These are phyloP conservation scores for Epiperipatus broadwayi DNA, from an alignment of 2,888 invertebrate species.

Conservation along the genomic window DNA sequence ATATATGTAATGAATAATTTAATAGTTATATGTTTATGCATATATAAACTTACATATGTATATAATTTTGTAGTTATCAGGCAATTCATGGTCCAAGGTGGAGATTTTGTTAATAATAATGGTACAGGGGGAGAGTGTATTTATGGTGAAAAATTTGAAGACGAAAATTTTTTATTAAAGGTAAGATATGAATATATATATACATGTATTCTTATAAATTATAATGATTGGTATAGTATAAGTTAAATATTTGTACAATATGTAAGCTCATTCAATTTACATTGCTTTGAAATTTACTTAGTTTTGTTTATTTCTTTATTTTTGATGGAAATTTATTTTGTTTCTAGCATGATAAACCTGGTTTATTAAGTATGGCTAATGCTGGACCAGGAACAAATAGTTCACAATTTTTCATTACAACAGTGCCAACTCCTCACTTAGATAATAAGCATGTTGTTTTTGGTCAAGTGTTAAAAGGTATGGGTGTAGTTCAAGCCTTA, in stretches of 20 bases:
- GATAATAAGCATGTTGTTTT: constrained; percentile 27
- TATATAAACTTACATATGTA: no score
- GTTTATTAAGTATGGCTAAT: constrained; percentile 28
- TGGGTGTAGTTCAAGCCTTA: constrained; percentile 22
- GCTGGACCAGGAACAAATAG: constrained; percentile 27
- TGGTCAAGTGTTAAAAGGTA: constrained; percentile 24
- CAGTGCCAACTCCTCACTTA: constrained; percentile 23
- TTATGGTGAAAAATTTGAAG: constrained; percentile 28
- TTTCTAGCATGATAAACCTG: constrained; percentile 24
- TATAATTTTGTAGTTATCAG: no score
- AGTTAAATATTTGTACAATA: not conserved
- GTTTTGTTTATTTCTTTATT: constrained; percentile 8
- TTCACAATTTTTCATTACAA: constrained; percentile 28
- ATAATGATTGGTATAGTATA: not conserved
- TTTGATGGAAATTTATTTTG: not conserved
- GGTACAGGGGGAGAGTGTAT: no score
- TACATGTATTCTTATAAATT: not conserved
- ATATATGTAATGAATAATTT: no score
- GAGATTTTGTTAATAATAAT: no score
- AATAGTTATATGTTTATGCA: no score
- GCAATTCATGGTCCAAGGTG: no score
- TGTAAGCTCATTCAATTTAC: not conserved
- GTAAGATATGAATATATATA: constrained; percentile 16
- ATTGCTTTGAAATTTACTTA: not conserved
- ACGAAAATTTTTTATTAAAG: constrained; percentile 25